Evolutionary conservation across 2,888 invertebrate species (phyloP), one percentile per base, ranked within the genome.

Genomic region (Allygus modestus): DNA sequence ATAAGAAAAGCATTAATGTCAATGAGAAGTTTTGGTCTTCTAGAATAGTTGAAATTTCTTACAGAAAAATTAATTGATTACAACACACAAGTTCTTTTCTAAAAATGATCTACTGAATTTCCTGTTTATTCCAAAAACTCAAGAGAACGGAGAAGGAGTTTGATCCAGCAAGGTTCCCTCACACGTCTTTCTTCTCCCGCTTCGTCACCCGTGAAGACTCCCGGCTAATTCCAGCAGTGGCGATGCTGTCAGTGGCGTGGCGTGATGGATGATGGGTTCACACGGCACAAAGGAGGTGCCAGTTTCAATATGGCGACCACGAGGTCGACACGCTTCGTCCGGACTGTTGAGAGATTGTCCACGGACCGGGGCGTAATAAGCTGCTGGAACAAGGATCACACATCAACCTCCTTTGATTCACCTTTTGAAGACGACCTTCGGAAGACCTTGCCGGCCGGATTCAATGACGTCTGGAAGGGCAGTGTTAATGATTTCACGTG

Each of bases 261-360:
- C 17, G 12, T 71, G 33, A 41, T 71, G 28, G 77, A 28, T 46
- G 77, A 77, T 58, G 46, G 77, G 79, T 79, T 79, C 79, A 79
- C 79, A 79, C 79, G 79, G 79, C 23, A 79, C 79, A 79, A 79
- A 51, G 75, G 46, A 28, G 54, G 58, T 31, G 54, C 58, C 58
- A 77, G 75, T 15, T 28, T n/a, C 79, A 46, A 37, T 58, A 58
- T 58, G 54, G 51, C 31, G 58, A 20, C 51, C n/a, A n/a, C n/a
- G 58, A 43, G 20, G 46, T 46, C 75, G 77, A 37, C 43, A 46
- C 28, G 54, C 37, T 51, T 54, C 9, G 31, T 46, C 75, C 43
- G 20, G 23, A 15, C 17, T 20, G 37, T 75, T 23, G 5, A 2
- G 28, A 77, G 58, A 79, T 79, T 79, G 79, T 79, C 79, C 79